These are phyloP conservation scores for Sinocyclocheilus rhinocerous DNA, from an alignment of 2,113 vertebrate genomes.

Conservation along the genomic window DNA sequence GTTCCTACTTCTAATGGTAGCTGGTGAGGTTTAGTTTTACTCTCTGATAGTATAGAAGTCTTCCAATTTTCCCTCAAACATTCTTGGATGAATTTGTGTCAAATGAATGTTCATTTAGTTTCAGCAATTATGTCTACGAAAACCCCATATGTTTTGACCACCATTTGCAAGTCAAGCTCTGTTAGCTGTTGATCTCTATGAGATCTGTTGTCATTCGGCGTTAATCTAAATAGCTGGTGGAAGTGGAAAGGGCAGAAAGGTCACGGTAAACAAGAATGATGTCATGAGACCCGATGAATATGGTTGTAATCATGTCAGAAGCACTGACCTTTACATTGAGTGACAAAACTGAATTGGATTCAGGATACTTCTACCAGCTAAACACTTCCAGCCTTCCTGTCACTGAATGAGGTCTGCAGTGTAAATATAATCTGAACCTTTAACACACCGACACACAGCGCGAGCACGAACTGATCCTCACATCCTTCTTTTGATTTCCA, in stretches of 20 bases:
- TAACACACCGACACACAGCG: constrained; percentile 31
- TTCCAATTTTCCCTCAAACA: background rate
- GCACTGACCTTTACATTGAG: constrained; percentile 36
- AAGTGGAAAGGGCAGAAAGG: constrained; percentile 27
- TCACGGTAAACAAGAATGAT: constrained; percentile 32
- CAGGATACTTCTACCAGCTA: constrained; percentile 21
- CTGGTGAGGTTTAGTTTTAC: background rate
- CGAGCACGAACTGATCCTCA: constrained; percentile 44
- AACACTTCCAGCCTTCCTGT: constrained; percentile 45
- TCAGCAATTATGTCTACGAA: constrained; percentile 3
- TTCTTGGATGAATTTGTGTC: constrained; percentile 1
- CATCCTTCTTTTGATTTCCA: constrained; percentile 57
- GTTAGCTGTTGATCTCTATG: constrained; percentile 19
- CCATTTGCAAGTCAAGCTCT: constrained; percentile 19
- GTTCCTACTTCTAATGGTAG: background rate
- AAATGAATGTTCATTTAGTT: background rate
- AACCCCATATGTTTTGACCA: background rate
- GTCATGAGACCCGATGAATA: constrained; percentile 22
- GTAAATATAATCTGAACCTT: constrained; percentile 48
- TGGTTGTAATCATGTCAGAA: constrained; percentile 40
- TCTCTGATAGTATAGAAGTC: background rate
- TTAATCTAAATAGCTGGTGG: constrained; percentile 42
- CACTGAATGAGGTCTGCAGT: constrained; percentile 30
- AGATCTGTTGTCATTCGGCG: constrained; percentile 30
- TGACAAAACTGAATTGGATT: constrained; percentile 41